Percentiles rank a stretch among this genome's conserved stretches.
phyloP scores from a whole-genome alignment of 2,113 vertebrate genomes.

The Centropristis striata region DNA sequence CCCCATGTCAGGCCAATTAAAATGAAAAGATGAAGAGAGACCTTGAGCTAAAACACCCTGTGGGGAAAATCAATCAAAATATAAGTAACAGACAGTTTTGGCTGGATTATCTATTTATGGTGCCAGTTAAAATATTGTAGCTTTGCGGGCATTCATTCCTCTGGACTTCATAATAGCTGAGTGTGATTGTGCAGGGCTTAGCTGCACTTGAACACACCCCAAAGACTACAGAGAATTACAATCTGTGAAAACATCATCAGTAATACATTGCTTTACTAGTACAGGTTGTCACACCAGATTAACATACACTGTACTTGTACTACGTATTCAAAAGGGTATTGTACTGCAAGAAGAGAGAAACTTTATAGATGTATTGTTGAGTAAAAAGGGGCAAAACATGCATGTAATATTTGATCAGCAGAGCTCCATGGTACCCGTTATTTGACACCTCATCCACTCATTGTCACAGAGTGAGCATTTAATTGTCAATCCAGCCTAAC shows the following conservation, averaged over 20 bases:
- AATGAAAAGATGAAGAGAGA: conserved; percentile 52
- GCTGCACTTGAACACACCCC: background rate
- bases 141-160: background rate
- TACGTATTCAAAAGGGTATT: background rate
- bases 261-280: background rate
- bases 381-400: background rate
- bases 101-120: conserved; percentile 48
- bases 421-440: background rate
- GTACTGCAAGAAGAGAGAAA: background rate
- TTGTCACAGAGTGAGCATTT: no score
- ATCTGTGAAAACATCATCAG: background rate
- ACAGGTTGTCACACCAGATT: background rate
- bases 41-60: conserved; percentile 44
- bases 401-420: background rate
- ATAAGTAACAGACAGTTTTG: conserved; percentile 35
- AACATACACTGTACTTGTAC: background rate
- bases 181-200: background rate
- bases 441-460: no score
- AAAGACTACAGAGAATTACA: background rate
- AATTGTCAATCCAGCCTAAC: no score
- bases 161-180: conserved; percentile 7
- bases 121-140: conserved; percentile 39
- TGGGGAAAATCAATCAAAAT: conserved; percentile 45
- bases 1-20: conserved; percentile 54
- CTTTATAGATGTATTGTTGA: background rate